Conservation (phyloP, 2,888 invertebrate genomes). For the Leptopilina syphax region DNA sequence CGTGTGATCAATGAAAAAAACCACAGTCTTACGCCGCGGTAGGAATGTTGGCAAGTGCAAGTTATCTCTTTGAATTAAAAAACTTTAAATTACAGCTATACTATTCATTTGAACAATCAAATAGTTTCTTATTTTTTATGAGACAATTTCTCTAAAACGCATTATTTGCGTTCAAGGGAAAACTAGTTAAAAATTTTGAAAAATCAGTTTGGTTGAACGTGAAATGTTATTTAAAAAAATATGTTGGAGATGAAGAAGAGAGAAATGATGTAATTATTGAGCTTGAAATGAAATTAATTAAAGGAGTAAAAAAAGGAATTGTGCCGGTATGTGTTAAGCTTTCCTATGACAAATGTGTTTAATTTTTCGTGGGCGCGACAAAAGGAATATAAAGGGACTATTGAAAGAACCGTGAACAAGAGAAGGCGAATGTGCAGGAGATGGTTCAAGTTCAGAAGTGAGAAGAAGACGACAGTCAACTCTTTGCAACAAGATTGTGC, state of each 20-base stretch:
- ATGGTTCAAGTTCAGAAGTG: constrained; percentile 44
- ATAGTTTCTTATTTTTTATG: too few relatives aligned
- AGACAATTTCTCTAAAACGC: too few relatives aligned
- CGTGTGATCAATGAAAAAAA: constrained; percentile 31
- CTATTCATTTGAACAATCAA: background rate
- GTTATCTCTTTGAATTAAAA: constrained; percentile 3
- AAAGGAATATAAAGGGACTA: constrained; percentile 34
- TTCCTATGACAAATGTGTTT: constrained; percentile 10
- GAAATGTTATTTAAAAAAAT: background rate
- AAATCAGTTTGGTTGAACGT: too few relatives aligned
- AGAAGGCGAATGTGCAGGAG: constrained; percentile 45
- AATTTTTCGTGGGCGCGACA: constrained; percentile 25
- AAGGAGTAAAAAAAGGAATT: background rate
- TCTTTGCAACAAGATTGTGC: constrained; percentile 71
- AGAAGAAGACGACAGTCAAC: constrained; percentile 55
- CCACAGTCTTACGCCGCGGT: background rate
- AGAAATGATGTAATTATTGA: background rate
- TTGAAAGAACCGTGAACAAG: constrained; percentile 39
- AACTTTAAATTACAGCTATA: background rate
- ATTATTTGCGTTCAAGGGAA: too few relatives aligned
- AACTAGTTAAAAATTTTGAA: too few relatives aligned
- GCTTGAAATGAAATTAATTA: constrained; percentile 4
- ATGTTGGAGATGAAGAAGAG: background rate
- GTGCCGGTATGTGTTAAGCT: background rate
- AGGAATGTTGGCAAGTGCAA: constrained; percentile 14